A percentile compares a stretch with the other conserved stretches of the same genome.
Evolutionary conservation across 64 coral and sea anemone genomes (phyloP).

Genomic region (Astreopora myriophthalma): DNA sequence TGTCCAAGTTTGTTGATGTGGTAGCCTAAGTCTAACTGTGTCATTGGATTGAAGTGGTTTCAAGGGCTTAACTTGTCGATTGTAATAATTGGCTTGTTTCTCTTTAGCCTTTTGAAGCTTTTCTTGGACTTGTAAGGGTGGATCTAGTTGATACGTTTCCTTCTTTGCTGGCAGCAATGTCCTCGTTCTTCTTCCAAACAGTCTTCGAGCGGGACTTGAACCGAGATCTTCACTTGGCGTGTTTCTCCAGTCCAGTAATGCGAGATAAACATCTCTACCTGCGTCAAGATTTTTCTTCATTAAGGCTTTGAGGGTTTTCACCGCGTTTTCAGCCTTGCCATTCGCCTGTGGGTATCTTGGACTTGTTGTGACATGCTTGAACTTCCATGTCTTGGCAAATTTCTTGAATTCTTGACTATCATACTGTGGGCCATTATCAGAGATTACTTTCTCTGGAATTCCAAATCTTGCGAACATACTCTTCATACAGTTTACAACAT

Average conservation of each 20-base stretch:
- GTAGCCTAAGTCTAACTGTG: background rate
- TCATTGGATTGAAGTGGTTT: background rate
- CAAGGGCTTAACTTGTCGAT: background rate
- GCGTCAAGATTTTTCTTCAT: background rate
- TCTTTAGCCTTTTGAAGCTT: background rate
- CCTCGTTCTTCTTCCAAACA: background rate
- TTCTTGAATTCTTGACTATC: background rate
- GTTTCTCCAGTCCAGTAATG: background rate
- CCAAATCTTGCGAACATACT: conserved; percentile 36
- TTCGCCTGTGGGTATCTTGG: background rate
- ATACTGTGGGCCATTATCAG: conserved; percentile 26
- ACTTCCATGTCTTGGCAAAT: conserved; percentile 13
- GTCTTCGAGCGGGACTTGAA: background rate
- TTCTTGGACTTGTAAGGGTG: background rate
- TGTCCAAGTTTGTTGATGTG: background rate
- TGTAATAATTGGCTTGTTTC: background rate
- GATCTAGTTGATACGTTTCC: background rate
- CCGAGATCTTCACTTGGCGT: background rate
- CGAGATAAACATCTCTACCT: background rate
- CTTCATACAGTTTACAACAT: background rate
- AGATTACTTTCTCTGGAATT: conserved; percentile 14
- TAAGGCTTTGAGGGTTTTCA: background rate
- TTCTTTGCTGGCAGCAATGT: background rate
- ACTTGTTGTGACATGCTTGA: background rate
- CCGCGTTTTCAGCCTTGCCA: background rate